Evolutionary conservation across 2,797 vertebrate genomes (phyloP).

Genomic region (Steatocranus sp.): DNA sequence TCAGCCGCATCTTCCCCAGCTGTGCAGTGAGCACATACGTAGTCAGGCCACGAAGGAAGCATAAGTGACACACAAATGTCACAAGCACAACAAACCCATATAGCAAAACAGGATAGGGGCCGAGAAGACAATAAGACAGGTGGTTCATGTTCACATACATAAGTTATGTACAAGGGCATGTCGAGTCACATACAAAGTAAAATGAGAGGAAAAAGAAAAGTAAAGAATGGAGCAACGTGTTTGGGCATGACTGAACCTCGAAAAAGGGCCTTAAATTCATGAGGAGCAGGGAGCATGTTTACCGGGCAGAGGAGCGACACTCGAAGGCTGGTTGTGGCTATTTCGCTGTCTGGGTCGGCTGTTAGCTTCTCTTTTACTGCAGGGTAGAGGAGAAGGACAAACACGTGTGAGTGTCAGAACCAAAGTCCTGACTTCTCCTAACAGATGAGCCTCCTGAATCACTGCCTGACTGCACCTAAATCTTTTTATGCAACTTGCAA

Average conservation of each 20-base stretch:
- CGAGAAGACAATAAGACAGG: not conserved
- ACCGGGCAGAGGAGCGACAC: conserved; percentile 97
- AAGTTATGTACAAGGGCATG: not conserved
- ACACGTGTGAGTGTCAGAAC: not conserved
- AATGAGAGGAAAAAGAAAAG: not conserved
- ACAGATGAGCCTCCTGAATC: not conserved
- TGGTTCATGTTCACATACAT: not conserved
- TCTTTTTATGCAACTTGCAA: not conserved
- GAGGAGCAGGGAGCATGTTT: conserved; percentile 43
- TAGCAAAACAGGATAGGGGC: not conserved
- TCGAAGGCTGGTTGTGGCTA: conserved; percentile 94
- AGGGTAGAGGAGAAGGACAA: conserved; percentile 18
- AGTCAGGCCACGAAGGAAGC: not conserved
- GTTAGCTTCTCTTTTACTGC: conserved; percentile 98
- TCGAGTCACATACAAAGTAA: not conserved
- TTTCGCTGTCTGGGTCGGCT: conserved; percentile 97
- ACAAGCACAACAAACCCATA: conserved; percentile 26
- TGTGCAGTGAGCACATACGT: conserved; percentile 40
- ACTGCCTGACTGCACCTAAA: not conserved
- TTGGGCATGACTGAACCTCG: not conserved
- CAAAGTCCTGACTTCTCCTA: not conserved
- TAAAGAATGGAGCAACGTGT: conserved; percentile 8
- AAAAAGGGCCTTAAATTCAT: not conserved
- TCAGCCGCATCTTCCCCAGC: conserved; percentile 96
- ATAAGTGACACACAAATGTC: not conserved